A percentile compares a stretch with the other conserved stretches of the same genome.
Evolutionary conservation across 2,113 vertebrate genomes (phyloP).

Genomic region (Holacanthus passer): DNA sequence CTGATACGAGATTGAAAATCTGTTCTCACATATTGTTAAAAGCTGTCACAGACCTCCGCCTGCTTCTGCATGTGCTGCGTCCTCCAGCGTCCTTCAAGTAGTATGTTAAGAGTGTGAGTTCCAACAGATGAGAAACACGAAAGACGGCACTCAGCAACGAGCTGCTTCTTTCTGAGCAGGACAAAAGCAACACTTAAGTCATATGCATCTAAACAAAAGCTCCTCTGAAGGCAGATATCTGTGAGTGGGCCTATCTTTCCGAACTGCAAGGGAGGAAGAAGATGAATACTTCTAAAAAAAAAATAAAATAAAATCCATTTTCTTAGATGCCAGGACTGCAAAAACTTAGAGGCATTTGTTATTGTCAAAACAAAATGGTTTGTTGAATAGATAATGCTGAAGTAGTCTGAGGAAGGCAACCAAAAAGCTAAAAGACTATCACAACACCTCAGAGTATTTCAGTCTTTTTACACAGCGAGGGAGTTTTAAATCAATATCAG

Average conservation of each 20-base stretch:
- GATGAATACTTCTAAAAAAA: constrained; percentile 37
- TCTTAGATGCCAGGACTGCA: constrained; percentile 23
- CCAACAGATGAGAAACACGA: not conserved
- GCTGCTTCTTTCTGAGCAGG: not conserved
- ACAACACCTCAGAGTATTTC: constrained; percentile 21
- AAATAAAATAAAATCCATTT: not conserved
- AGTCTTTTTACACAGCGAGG: constrained; percentile 12
- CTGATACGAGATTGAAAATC: too few species aligned
- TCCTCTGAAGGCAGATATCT: constrained; percentile 24
- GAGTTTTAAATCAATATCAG: constrained; percentile 37
- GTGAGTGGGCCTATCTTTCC: constrained; percentile 36
- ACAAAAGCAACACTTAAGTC: constrained; percentile 16
- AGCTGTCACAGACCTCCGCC: not conserved
- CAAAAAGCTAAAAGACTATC: constrained; percentile 39
- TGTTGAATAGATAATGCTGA: constrained; percentile 64
- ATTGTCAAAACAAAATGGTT: constrained; percentile 62
- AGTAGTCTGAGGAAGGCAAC: constrained; percentile 41
- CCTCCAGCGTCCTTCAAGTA: not conserved
- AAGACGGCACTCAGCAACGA: not conserved
- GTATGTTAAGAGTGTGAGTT: not conserved
- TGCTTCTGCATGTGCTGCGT: not conserved
- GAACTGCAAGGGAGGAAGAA: constrained; percentile 39
- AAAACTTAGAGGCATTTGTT: constrained; percentile 59
- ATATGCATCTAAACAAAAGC: constrained; percentile 32
- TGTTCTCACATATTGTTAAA: not conserved